Percentiles rank a stretch among this genome's conserved stretches.
These are phyloP conservation scores for Patella pellucida DNA, from an alignment of 2,888 invertebrate genomes.

Conservation along the genomic window DNA sequence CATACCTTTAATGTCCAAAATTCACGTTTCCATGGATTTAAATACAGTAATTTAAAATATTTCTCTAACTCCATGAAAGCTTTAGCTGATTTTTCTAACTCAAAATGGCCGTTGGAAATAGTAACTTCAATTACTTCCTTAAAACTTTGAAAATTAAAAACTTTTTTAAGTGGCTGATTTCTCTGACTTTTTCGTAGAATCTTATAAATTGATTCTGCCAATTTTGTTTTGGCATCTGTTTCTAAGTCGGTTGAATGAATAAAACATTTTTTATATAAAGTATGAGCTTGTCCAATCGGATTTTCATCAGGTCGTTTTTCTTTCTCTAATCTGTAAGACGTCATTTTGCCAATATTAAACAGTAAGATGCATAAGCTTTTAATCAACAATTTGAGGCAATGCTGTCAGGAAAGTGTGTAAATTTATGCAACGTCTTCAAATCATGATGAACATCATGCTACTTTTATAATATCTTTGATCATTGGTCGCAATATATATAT, in stretches of 20 bases:
- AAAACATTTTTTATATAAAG: slow-evolving; percentile 20
- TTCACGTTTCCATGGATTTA: slow-evolving; percentile 51
- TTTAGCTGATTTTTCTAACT: slow-evolving; percentile 38
- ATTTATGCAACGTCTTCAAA: no score
- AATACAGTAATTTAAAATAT: slow-evolving; percentile 41
- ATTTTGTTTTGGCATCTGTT: neutral
- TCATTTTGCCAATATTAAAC: neutral
- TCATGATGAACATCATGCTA: no score
- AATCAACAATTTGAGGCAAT: no score
- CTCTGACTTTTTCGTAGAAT: slow-evolving; percentile 32
- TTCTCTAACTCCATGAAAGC: slow-evolving; percentile 45
- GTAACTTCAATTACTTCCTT: slow-evolving; percentile 30
- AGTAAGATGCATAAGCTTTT: no score
- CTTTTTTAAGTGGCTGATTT: slow-evolving; percentile 22
- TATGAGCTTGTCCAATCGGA: neutral
- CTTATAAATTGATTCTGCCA: slow-evolving; percentile 20
- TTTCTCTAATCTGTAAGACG: neutral
- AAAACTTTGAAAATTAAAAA: slow-evolving; percentile 31
- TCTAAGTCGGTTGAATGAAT: slow-evolving; percentile 26
- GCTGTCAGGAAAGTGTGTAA: no score
- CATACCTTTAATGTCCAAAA: slow-evolving; percentile 46
- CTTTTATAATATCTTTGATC: no score
- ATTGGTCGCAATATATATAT: no score
- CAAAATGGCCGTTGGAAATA: slow-evolving; percentile 32
- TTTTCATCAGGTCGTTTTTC: neutral